Conservation (phyloP, 1,140 invertebrate genomes). For the Drosophila sp. region DNA sequence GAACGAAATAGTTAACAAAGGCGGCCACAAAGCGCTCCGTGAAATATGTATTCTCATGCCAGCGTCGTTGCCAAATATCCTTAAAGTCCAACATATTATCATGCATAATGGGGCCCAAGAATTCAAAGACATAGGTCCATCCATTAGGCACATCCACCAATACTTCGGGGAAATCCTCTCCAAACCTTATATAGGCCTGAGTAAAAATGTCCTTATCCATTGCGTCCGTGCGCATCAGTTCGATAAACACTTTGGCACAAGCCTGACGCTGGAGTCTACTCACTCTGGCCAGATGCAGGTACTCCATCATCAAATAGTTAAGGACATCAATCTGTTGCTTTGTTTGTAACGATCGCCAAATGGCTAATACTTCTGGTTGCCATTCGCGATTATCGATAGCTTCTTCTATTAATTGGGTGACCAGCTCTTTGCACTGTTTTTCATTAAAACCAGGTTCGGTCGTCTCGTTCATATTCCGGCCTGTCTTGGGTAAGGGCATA, state of each 20-base stretch:
- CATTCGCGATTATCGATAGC: constrained; percentile 54
- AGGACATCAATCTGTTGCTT: constrained; percentile 54
- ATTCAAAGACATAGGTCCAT: constrained; percentile 76
- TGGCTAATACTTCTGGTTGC: constrained; percentile 51
- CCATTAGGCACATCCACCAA: constrained; percentile 75
- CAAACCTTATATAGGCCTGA: constrained; percentile 56
- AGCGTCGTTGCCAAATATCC: constrained; percentile 71
- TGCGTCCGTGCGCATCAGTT: constrained; percentile 54
- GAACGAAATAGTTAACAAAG: constrained; percentile 70
- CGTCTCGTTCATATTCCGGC: constrained; percentile 4
- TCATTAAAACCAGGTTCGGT: constrained; percentile 25
- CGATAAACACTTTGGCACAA: constrained; percentile 56
- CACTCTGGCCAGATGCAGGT: constrained; percentile 57
- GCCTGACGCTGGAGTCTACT: constrained; percentile 59
- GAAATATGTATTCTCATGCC: constrained; percentile 48
- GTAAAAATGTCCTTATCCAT: constrained; percentile 57
- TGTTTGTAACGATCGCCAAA: constrained; percentile 48
- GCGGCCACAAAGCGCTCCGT: constrained; percentile 67
- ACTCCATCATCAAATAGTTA: constrained; percentile 60
- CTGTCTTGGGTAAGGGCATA: not conserved
- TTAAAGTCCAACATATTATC: constrained; percentile 49
- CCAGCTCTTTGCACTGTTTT: constrained; percentile 56
- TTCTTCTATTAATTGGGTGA: constrained; percentile 65
- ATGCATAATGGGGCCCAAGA: constrained; percentile 71
- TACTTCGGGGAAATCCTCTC: constrained; percentile 64